Base-by-base conservation (phyloP, 2,888 invertebrate genomes). In the Lysandra coridon region DNA sequence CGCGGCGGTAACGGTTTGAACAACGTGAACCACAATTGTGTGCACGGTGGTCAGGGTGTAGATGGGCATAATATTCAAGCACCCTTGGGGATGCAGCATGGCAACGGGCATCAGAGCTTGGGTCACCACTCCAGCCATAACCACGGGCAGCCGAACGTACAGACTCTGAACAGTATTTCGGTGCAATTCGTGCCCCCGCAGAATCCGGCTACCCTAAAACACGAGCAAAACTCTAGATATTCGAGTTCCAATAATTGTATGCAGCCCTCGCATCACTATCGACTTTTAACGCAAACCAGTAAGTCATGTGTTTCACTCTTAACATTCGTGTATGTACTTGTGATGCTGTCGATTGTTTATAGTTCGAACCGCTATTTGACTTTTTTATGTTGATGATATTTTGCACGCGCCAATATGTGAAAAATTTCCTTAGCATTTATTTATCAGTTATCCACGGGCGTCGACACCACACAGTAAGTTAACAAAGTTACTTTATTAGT, bases 381-480 rank as follows among this genome's bases (percentile, higher is more conserved):
- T 81, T 81, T 78, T 53, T 83, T 80, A 53, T 80, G 80, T 81
- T 81, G 78, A 80, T 79, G 80, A 82, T 83, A 82, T 80, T 57
- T 57, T n/a, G 44, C 80, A 49, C 60, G 79, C 79, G 73, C 81
- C 76, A 44, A 80, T 79, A 73, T 64, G 79, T 78, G 79, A 80
- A 73, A 64, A 78, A 85, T 88, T 91, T 92, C 90, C 92, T 94
- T 91, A 94, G 88, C 90, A 79, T 81, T 82, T 69, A 77, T 80
- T 82, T 64, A 78, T 80, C 93, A 94, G 94, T 88, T 94, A 94
- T 91, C 93, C 93, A 87, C 90, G 93, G 90, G 93, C 93, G 84
- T 91, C 94, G 82, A 94, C 94, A 90, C 94, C 94, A 88, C 94
- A 94, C 85, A 92, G 93, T 94, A 87, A 94, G 94, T 94, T 84